phyloP scores from a whole-genome alignment of 2,888 invertebrate species.

The Schrankia costaestrigalis region DNA sequence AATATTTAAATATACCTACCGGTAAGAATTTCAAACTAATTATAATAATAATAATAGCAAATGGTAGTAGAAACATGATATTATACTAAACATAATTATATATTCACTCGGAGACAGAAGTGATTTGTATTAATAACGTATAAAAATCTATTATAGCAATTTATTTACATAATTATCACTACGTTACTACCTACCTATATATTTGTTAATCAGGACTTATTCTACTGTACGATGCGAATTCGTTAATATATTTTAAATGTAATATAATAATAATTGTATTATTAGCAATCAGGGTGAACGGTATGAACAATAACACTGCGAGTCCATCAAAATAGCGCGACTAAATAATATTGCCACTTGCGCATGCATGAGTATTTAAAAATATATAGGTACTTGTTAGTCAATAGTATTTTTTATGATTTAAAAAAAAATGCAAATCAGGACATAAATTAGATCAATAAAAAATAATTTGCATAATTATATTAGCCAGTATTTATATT shows the following conservation, averaged over 20 bases:
- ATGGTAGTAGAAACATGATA: no score
- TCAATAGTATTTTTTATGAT: no score
- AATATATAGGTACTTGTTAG: no score
- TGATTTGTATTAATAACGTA: conserved; percentile 1
- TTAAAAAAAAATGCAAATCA: conserved; percentile 23
- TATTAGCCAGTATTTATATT: background rate
- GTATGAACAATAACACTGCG: conserved; percentile 48
- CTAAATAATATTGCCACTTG: conserved; percentile 65
- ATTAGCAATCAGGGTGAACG: conserved; percentile 66
- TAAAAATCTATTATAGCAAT: background rate
- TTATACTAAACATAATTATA: conserved; percentile 6
- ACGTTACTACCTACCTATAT: background rate
- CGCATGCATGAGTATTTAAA: no score
- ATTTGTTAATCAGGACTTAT: background rate
- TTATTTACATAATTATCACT: background rate
- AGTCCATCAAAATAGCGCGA: conserved; percentile 49
- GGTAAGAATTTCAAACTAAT: no score
- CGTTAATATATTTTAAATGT: conserved; percentile 1
- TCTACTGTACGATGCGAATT: background rate
- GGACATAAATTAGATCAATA: conserved; percentile 3
- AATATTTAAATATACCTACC: no score
- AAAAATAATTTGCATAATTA: conserved; percentile 7
- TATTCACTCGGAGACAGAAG: conserved; percentile 10
- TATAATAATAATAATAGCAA: no score
- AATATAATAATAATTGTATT: conserved; percentile 63